Evolutionary conservation across 2,888 invertebrate genomes (phyloP), one percentile per base, ranked within the genome.

Genomic region (Synergus itoensis): DNA sequence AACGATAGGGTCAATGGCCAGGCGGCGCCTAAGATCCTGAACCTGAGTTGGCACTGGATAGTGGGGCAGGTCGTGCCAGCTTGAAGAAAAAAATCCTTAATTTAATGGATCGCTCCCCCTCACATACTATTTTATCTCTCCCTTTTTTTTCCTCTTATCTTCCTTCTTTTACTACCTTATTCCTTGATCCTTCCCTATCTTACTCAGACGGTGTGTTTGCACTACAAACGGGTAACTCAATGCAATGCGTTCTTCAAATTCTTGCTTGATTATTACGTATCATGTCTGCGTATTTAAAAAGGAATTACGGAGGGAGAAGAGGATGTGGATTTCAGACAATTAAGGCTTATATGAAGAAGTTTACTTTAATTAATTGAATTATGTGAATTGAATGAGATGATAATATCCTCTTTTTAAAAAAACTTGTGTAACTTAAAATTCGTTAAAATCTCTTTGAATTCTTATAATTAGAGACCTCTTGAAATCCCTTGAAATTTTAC

Each of bases 1-100:
- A 80, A 85, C 78, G 78, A 80, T 83, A 86, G 87, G 92, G 91
- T 92, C 92, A 92, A 91, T 87, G 92, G 83, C 91, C 92, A 91
- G 88, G 88, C 89, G 90, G 90, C 92, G 92, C 91, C 92, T 89
- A 73, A 73, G 73, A 73, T 89, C 89, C 89, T 84, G 80, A 79
- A 77, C 76, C 81, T 77, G 82, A 62, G 79, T 57, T 65, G 28
- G 77, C 79, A 75, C 76, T 83, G 82, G 81, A 89, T 89, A 91
- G 91, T 91, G 90, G 89, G 91, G 91, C 90, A 91, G 91, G 91
- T 91, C 91, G 90, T 85, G 91, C 83, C 81, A 77, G 77, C 80
- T 28, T 53, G 73, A 80, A 65, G 76, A 76, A 81, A 81, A 81
- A 83, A 85, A 84, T 83, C 60, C 77, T 83, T 82, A 85, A 84